Base-by-base conservation (phyloP, 2,113 vertebrate species). In the Scopus umbretta region DNA sequence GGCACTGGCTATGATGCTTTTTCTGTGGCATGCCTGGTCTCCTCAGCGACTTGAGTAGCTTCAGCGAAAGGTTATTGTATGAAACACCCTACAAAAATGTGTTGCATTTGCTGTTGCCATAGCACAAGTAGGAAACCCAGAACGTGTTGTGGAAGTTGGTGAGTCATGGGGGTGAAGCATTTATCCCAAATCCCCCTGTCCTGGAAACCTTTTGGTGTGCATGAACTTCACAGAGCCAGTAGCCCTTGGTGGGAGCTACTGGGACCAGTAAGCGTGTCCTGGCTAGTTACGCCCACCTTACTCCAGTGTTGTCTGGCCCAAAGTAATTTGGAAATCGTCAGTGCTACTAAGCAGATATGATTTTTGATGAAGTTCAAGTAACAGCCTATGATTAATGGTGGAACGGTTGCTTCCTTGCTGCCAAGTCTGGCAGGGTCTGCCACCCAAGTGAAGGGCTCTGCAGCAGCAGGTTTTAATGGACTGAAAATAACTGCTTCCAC, bases 1-100 rank as follows among this genome's bases (percentile, higher is more conserved):
- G 61, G 7, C 16, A 4, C 6, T 1, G 9, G 9, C 9, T 14
- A 2, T 1, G 49, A 2, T 5, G 53, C 49, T 61, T 26, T 9
- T 19, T 5, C 43, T 10, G 5, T 2, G 47, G 6, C 14, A 0
- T 7, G 2, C 53, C 43, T 0, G 4, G 1, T 18, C 26, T 29
- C 45, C n/a, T 15, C 16, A 22, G 50, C 1, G 10, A 13, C 14
- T 5, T 1, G 16, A 19, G 47, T 3, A 43, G 26, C 76, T 83
- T 16, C 53, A 21, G 68, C 59, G 32, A 3, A 40, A 11, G 47
- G 34, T 26, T 7, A 16, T 3, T 1, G 3, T 1, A 3, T 42
- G 62, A 38, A 55, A 75, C 80, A 47, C 43, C 62, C 43, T 12
- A 6, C 56, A 45, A 55, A 59, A 80, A 65, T 27, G 55, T 13